Evolutionary conservation across 2,113 vertebrate species (phyloP), one percentile per base, ranked within the genome.

Genomic region (Rhynchomys soricoides): DNA sequence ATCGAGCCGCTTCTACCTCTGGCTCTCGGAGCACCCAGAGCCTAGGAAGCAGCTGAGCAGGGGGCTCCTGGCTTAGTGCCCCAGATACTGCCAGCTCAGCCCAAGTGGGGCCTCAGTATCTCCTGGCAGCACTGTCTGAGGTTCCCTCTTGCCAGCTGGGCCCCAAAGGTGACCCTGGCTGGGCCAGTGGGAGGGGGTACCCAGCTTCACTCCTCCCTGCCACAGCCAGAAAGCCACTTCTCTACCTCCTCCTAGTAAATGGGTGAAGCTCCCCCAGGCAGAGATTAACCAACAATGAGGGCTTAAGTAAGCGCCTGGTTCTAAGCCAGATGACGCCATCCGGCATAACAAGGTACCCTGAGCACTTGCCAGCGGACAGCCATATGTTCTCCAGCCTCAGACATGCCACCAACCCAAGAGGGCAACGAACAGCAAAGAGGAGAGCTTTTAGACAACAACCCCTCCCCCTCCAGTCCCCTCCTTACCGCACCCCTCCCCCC

Each of bases 71-170:
- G 50, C 40, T 86, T 13, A 4, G 22, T 5, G 62, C 64, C 34
- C 22, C 0, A 1, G 16, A 9, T 8, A 6, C 74, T 19, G 21
- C 89, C 43, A 37, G 91, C 40, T 50, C 0, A 5, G 22, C 31
- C 66, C 0, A 4, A 13, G n/a, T 3, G 0, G 82, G 68, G 37
- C 50, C 86, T 29, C 81, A 21, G 2, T 0, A 10, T 91, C 93
- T 91, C n/a, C 68, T 0, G 2, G 31, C 70, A 19, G 17, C 5
- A 1, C 13, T 1, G 4, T 59, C 64, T 1, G 26, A 70, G 66
- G 45, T 48, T 78, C 75, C 52, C 78, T 34, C n/a, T 40, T 40
- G 66, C 57, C 89, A 24, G 86, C 50, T 1, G 79, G 52, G 64
- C 87, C 73, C 74, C 31, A 4, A 50, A 52, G 45, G 55, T 34